Percentiles rank a stretch among this genome's conserved stretches.
Conservation (phyloP, 1,140 invertebrate genomes). For the Limonius californicus region DNA sequence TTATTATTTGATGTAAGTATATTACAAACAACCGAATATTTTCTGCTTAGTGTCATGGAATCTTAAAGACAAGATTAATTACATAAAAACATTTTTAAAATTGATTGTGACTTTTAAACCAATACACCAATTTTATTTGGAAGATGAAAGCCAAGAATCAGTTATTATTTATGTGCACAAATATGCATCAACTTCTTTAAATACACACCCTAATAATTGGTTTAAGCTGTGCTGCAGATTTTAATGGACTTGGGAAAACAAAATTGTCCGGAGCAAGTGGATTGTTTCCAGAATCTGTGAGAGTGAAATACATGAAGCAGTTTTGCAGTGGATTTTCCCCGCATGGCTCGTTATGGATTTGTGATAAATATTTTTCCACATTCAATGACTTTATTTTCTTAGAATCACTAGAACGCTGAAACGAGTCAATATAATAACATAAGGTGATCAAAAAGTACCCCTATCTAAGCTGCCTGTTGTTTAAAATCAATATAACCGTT, state of each 20-base stretch:
- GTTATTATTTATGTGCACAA: no score
- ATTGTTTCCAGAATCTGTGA: background rate
- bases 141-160: no score
- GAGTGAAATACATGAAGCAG: background rate
- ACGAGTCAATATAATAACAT: background rate
- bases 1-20: no score
- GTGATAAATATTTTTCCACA: background rate
- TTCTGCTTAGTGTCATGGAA: no score
- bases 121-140: no score
- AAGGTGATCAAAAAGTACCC: no score
- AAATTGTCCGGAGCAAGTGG: constrained; percentile 28
- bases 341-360: background rate
- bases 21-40: no score
- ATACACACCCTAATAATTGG: no score
- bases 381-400: background rate
- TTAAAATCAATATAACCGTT: background rate
- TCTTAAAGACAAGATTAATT: no score
- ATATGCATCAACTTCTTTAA: no score
- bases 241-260: constrained; percentile 24
- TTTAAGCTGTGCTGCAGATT: background rate
- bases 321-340: background rate
- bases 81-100: no score
- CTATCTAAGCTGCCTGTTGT: background rate
- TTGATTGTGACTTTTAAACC: no score
- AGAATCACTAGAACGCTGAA: background rate